Percentiles rank a stretch among this genome's conserved stretches.
These are phyloP conservation scores for Arenaria interpres DNA, from an alignment of 2,113 vertebrate genomes.

Conservation along the genomic window DNA sequence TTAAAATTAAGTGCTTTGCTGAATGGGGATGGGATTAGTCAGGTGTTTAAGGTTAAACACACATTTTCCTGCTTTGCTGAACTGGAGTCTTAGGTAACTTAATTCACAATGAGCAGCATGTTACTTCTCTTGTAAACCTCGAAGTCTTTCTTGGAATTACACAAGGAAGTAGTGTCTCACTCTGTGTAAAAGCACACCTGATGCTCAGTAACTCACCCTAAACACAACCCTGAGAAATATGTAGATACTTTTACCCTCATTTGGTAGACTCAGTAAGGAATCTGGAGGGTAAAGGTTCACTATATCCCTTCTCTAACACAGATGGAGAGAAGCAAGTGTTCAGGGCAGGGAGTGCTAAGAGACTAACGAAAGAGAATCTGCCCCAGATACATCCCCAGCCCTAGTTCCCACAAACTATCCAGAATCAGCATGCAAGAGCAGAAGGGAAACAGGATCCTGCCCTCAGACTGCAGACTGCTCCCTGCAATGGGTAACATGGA, in stretches of 20 bases:
- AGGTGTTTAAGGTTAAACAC: slow-evolving; percentile 57
- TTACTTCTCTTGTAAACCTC: background rate
- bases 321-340: background rate
- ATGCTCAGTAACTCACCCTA: background rate
- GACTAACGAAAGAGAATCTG: background rate
- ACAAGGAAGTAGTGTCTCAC: background rate
- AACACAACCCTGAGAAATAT: background rate
- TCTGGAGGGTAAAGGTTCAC: background rate
- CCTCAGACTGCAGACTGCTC: background rate
- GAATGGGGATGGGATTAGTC: slow-evolving; percentile 44
- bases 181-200: background rate
- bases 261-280: background rate
- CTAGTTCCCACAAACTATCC: background rate
- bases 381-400: background rate
- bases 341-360: background rate
- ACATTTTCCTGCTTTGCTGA: slow-evolving; percentile 56
- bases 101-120: background rate
- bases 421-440: background rate
- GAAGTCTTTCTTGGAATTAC: background rate
- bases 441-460: background rate
- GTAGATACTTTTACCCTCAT: background rate
- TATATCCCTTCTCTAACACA: background rate
- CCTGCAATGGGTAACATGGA: background rate
- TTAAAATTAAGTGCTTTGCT: slow-evolving; percentile 51
- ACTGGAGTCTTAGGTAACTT: background rate